Evolutionary conservation across 2,888 invertebrate genomes (phyloP).

Genomic region (Marronus borbonicus): DNA sequence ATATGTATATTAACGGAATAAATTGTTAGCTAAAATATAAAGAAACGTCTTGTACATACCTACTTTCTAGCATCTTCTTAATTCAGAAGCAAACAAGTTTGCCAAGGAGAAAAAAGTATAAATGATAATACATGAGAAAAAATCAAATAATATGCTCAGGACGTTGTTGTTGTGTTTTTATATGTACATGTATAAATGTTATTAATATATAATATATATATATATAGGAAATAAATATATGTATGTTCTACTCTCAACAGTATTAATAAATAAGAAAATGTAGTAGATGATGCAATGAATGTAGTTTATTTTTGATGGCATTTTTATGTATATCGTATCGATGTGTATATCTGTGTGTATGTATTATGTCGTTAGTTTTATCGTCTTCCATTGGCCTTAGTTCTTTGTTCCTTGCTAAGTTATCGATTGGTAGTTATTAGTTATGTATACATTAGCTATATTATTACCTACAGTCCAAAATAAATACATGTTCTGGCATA

Average conservation of each 20-base stretch:
- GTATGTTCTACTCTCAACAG: constrained; percentile 30
- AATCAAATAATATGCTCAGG: constrained; percentile 47
- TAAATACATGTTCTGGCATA: neutral
- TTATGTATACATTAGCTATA: neutral
- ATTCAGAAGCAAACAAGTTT: no score
- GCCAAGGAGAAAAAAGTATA: neutral
- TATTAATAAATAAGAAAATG: constrained; percentile 28
- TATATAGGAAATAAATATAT: neutral
- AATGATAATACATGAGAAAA: neutral
- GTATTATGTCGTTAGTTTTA: constrained; percentile 24
- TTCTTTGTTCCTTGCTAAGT: constrained; percentile 12
- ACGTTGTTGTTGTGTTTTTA: constrained; percentile 25
- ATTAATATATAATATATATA: neutral
- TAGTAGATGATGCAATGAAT: constrained; percentile 28
- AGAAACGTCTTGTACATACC: no score
- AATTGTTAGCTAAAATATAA: no score
- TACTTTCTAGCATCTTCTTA: no score
- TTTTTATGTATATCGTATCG: constrained; percentile 4
- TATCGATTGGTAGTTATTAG: constrained; percentile 26
- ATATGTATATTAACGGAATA: no score
- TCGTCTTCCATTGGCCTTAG: constrained; percentile 46
- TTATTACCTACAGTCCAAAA: neutral
- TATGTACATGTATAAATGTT: neutral
- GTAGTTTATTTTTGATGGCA: constrained; percentile 44
- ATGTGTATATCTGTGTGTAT: neutral